Conservation (phyloP, 2,113 vertebrate species). For the Prolemur simus region DNA sequence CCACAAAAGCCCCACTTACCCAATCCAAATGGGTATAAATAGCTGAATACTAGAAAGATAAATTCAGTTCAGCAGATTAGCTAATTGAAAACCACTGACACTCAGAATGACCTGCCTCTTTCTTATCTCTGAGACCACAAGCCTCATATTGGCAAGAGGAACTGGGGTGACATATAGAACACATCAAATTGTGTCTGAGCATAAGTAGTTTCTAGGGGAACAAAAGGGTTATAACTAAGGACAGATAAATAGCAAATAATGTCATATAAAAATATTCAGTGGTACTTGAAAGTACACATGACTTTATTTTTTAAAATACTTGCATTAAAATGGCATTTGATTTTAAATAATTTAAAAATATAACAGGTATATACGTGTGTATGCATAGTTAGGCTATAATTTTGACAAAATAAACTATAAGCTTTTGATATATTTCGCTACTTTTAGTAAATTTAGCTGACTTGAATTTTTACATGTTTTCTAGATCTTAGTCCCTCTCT, state of each 20-base stretch:
- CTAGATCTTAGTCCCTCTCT: not conserved
- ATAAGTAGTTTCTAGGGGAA: not conserved
- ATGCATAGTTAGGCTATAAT: not conserved
- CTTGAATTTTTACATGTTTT: not conserved
- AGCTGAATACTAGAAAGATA: not conserved
- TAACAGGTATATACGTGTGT: not conserved
- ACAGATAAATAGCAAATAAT: not conserved
- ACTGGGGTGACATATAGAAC: not conserved
- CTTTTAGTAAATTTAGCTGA: not conserved
- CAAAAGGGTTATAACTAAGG: not conserved
- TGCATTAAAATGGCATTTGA: not conserved
- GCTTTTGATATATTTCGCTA: not conserved
- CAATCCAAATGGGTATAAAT: not conserved
- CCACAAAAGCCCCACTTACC: not conserved
- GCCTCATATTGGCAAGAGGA: not conserved
- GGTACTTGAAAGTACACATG: not conserved
- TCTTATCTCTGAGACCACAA: not conserved
- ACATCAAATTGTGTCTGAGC: not conserved
- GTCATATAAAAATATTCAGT: not conserved
- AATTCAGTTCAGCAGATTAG: conserved; percentile 17
- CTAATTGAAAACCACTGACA: conserved; percentile 62
- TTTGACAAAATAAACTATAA: not conserved
- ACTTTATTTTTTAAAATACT: not conserved
- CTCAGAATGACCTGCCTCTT: conserved; percentile 1
- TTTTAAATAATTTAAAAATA: conserved; percentile 12